These are phyloP conservation scores for Odontamblyopus lacepedii DNA, from an alignment of 2,797 vertebrate species.

Conservation along the genomic window DNA sequence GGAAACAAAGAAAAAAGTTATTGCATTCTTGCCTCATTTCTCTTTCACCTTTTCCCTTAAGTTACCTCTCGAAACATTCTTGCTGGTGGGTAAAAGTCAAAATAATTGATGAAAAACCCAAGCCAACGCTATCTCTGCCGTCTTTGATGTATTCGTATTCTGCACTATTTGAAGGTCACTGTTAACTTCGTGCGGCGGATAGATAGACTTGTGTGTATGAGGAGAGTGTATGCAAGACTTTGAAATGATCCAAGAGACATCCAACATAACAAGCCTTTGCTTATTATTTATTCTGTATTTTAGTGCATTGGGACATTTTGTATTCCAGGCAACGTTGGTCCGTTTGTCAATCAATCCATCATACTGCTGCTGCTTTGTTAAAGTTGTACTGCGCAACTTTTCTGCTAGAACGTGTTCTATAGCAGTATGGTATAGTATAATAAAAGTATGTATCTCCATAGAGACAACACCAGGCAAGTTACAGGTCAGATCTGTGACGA, in stretches of 20 bases:
- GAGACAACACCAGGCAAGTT: no score
- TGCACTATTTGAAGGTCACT: slow-evolving; percentile 27
- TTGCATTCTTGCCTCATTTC: slow-evolving; percentile 11
- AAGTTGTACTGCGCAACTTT: no score
- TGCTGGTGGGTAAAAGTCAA: slow-evolving; percentile 11
- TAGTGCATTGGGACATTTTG: no score
- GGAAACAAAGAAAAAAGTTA: slow-evolving; percentile 9
- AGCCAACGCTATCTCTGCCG: slow-evolving; percentile 21
- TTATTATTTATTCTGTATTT: background rate
- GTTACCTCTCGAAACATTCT: slow-evolving; percentile 7
- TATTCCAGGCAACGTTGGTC: no score
- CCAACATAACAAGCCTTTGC: background rate
- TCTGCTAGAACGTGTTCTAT: no score
- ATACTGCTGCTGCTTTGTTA: no score
- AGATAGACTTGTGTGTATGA: background rate
- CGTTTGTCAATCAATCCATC: no score
- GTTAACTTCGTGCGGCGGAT: slow-evolving; percentile 6
- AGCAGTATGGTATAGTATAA: no score
- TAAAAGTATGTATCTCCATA: no score
- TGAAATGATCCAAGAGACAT: background rate
- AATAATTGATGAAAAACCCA: slow-evolving; percentile 36
- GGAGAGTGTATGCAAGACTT: background rate
- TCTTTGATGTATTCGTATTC: slow-evolving; percentile 27
- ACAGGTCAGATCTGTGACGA: no score
- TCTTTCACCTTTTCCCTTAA: slow-evolving; percentile 14